phyloP scores from a whole-genome alignment of 2,888 invertebrate species.

The Mycalesis mineus region DNA sequence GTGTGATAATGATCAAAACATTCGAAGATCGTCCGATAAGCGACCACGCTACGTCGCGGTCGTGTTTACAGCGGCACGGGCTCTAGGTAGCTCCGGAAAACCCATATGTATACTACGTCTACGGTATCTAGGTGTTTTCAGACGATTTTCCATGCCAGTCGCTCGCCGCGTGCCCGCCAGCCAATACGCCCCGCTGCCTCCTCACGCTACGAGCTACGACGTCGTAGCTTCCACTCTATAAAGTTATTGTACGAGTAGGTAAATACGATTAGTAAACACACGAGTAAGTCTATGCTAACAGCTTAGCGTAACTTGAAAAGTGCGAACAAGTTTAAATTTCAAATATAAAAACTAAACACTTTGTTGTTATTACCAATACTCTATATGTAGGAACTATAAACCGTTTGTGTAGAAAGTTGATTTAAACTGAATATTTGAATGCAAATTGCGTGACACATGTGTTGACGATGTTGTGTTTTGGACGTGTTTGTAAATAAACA shows the following conservation, averaged over 20 bases:
- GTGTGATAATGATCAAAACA: conserved; percentile 19
- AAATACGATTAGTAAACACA: not conserved
- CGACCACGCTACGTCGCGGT: conserved; percentile 38
- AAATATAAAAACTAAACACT: not conserved
- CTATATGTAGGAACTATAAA: not conserved
- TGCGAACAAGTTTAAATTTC: not conserved
- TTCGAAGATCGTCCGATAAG: conserved; percentile 41
- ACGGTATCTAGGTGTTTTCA: conserved; percentile 33
- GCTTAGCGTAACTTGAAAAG: not conserved
- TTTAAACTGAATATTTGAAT: not conserved
- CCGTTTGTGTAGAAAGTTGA: not conserved
- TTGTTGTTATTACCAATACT: not conserved
- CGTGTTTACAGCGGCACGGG: conserved; percentile 48
- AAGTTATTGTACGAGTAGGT: not conserved
- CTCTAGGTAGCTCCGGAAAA: conserved; percentile 21
- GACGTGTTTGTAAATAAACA: conserved; percentile 1
- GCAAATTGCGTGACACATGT: not conserved
- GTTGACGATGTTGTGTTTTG: not conserved
- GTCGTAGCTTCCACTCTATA: conserved; percentile 28
- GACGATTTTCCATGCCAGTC: conserved; percentile 39
- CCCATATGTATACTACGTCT: conserved; percentile 22
- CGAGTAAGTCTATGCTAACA: not conserved
- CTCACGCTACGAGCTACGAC: conserved; percentile 47
- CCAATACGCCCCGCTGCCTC: conserved; percentile 38
- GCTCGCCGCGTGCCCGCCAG: conserved; percentile 49